Percentiles rank a stretch among this genome's conserved stretches.
Conservation (phyloP, 2,113 vertebrate genomes). For the Trochalopteron elliotii region DNA sequence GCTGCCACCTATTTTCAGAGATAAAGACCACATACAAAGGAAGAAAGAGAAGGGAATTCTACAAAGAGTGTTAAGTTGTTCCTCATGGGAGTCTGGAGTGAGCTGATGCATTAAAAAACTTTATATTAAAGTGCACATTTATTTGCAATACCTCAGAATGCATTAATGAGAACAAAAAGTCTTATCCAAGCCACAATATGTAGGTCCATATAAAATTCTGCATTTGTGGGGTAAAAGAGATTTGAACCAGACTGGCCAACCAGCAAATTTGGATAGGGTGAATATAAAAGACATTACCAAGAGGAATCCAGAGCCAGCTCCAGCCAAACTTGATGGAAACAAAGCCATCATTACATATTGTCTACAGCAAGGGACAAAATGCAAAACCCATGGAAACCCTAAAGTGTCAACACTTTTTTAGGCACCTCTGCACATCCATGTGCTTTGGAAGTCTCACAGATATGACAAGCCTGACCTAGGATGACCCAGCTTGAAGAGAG, state of each 20-base stretch:
- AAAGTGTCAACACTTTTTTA: not conserved
- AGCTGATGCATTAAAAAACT: not conserved
- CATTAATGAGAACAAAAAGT: constrained; percentile 10
- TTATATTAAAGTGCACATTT: not conserved
- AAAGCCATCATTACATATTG: not conserved
- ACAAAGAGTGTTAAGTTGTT: not conserved
- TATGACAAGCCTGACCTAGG: not conserved
- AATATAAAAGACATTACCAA: not conserved
- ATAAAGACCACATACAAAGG: not conserved
- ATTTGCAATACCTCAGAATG: constrained; percentile 9
- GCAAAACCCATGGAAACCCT: not conserved
- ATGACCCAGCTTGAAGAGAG: not conserved
- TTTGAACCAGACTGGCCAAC: not conserved
- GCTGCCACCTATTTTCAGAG: not conserved
- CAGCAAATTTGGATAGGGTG: not conserved
- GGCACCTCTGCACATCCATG: not conserved
- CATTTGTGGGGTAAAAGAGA: not conserved
- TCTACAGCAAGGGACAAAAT: not conserved
- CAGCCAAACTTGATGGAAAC: not conserved
- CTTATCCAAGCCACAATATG: not conserved
- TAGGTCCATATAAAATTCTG: not conserved
- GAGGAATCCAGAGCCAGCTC: not conserved
- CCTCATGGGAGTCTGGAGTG: not conserved
- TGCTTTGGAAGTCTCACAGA: not conserved
- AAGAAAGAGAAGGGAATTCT: not conserved